Base-by-base conservation (phyloP, 2,113 vertebrate species). In the Prolemur simus region DNA sequence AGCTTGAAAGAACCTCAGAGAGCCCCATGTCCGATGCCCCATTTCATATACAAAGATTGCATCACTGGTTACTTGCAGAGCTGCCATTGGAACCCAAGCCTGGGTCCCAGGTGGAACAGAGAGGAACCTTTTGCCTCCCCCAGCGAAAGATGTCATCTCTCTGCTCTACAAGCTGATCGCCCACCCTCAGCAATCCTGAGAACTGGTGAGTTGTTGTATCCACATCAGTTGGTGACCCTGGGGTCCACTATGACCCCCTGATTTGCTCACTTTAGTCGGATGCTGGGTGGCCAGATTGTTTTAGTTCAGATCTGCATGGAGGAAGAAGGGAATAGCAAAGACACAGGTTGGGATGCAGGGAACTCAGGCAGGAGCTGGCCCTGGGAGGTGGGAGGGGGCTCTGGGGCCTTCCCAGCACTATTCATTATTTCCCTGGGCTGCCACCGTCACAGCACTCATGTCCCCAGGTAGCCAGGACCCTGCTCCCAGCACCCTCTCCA, bases 91-190 rank as follows among this genome's bases (percentile, higher is more conserved):
- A 37, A 20, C 54, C 37, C 7, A 2, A 23, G 8, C 58, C 39
- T 18, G 20, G 52, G 3, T 64, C 21, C n/a, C 81, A 34, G 0
- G 0, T 5, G 34, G 18, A 90, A 11, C 0, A 34, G 6, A 6
- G 39, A 34, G 25, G 6, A 73, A 8, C n/a, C 7, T 21, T 23
- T 20, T 21, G 37, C 56, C 49, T 82, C n/a, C 3, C 39, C 17
- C 47, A 2, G 8, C 1, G 10, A 21, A 32, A 37, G 42, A n/a
- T 5, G 17, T 87, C 37, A 8, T 42, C 37, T 83, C n/a, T 45
- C 68, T 69, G n/a, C 29, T 69, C 0, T 0, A 1, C 15, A 10
- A 9, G 23, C 13, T 18, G 2, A 2, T 9, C 8, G 32, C 17
- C 60, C 13, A 64, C 12, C 37, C 13, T 76, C 29, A 25, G 9